Percentiles rank a stretch among this genome's conserved stretches.
phyloP scores from a whole-genome alignment of 2,888 invertebrate genomes.

The Caenorhabditis angaria region DNA sequence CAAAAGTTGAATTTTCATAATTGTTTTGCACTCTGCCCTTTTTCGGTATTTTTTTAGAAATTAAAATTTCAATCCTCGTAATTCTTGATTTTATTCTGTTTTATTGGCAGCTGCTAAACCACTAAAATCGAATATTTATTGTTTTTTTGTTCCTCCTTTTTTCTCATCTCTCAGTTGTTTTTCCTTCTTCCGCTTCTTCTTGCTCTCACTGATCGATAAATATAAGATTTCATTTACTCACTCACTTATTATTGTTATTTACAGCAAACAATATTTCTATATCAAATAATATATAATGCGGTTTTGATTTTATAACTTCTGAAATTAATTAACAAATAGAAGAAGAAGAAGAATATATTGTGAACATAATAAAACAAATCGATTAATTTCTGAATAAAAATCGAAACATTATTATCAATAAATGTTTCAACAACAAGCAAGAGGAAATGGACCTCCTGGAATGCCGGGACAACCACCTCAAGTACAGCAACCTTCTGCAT shows the following conservation, averaged over 20 bases:
- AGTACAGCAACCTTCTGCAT: slow-evolving; percentile 7
- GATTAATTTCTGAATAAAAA: background rate
- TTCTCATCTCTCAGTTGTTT: slow-evolving; percentile 2
- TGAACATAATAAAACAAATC: background rate
- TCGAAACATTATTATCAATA: background rate
- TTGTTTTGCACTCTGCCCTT: too few species aligned
- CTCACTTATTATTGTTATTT: background rate
- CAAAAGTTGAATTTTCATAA: too few species aligned
- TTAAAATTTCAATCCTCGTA: background rate
- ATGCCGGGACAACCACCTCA: slow-evolving; percentile 15
- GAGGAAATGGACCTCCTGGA: slow-evolving; percentile 21
- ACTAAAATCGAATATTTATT: slow-evolving; percentile 4
- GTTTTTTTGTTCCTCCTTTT: background rate
- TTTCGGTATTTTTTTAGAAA: too few species aligned
- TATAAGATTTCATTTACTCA: background rate
- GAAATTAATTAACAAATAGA: background rate
- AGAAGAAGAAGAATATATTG: background rate
- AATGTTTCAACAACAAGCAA: slow-evolving; percentile 27
- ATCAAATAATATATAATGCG: background rate
- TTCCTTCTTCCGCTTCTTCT: background rate
- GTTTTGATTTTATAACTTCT: background rate
- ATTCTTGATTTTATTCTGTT: background rate
- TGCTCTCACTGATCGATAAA: background rate
- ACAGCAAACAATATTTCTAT: background rate
- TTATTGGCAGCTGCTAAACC: slow-evolving; percentile 4